These are phyloP conservation scores for Mormyrops boulengeri DNA, from an alignment of 2,797 vertebrate genomes.

Conservation along the genomic window DNA sequence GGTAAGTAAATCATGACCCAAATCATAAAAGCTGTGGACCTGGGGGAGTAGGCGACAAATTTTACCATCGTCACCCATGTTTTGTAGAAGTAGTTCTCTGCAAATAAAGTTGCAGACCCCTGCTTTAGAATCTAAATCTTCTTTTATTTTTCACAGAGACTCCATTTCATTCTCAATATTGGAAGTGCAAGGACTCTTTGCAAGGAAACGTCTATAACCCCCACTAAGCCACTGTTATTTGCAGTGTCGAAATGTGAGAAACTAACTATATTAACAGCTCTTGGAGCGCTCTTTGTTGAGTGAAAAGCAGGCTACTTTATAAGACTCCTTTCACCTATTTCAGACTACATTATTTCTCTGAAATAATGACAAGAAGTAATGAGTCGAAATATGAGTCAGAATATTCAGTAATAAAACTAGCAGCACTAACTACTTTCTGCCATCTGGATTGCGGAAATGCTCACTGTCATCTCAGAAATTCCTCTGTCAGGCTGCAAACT, in stretches of 20 bases:
- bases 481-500: background rate
- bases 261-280: background rate
- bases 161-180: background rate
- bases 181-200: background rate
- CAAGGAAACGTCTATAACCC: background rate
- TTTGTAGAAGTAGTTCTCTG: background rate
- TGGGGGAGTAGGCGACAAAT: background rate
- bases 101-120: background rate
- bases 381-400: background rate
- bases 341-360: background rate
- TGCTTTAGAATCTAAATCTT: background rate
- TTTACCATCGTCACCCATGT: background rate
- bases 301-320: background rate
- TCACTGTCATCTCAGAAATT: background rate
- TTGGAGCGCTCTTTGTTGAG: background rate
- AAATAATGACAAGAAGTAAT: background rate
- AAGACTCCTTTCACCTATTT: background rate
- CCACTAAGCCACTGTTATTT: background rate
- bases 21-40: background rate
- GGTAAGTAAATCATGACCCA: background rate
- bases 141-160: background rate
- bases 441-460: background rate
- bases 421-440: background rate
- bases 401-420: background rate
- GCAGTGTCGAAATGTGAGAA: background rate